phyloP scores from a whole-genome alignment of 2,113 vertebrate genomes.

The Cephalophus harveyi region DNA sequence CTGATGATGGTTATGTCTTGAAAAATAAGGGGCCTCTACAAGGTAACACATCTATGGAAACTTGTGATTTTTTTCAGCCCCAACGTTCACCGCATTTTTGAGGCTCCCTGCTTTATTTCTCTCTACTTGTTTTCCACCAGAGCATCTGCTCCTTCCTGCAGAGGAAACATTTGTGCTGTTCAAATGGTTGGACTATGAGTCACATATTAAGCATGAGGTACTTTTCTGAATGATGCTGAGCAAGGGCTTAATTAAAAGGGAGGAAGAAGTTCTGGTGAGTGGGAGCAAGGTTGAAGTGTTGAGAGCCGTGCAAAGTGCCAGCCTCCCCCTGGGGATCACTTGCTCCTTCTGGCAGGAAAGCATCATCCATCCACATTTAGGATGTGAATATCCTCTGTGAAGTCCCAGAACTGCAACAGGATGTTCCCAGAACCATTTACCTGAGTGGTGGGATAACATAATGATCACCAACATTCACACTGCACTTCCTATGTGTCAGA shows the following conservation, averaged over 20 bases:
- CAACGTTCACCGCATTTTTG: not conserved
- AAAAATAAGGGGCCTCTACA: not conserved
- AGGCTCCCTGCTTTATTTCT: not conserved
- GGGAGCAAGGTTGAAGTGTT: not conserved
- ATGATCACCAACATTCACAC: no score
- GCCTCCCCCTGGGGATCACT: not conserved
- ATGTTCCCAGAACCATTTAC: not conserved
- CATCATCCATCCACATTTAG: not conserved
- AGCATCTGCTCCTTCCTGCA: constrained; percentile 42
- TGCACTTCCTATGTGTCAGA: not conserved
- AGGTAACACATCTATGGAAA: not conserved
- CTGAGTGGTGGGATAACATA: not conserved
- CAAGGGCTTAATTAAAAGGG: constrained; percentile 19
- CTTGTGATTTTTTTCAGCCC: not conserved
- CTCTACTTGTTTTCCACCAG: constrained; percentile 23
- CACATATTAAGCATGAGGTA: constrained; percentile 33
- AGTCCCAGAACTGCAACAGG: not conserved
- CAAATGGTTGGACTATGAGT: constrained; percentile 39
- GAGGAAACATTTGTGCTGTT: constrained; percentile 35
- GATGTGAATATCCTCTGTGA: not conserved
- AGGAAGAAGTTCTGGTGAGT: not conserved
- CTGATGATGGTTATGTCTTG: not conserved
- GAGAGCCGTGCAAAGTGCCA: not conserved
- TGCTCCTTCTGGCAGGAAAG: not conserved
- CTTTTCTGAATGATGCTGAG: constrained; percentile 15